Evolutionary conservation across 2,888 invertebrate species (phyloP).

Genomic region (Gonocerus acuteangulatus): DNA sequence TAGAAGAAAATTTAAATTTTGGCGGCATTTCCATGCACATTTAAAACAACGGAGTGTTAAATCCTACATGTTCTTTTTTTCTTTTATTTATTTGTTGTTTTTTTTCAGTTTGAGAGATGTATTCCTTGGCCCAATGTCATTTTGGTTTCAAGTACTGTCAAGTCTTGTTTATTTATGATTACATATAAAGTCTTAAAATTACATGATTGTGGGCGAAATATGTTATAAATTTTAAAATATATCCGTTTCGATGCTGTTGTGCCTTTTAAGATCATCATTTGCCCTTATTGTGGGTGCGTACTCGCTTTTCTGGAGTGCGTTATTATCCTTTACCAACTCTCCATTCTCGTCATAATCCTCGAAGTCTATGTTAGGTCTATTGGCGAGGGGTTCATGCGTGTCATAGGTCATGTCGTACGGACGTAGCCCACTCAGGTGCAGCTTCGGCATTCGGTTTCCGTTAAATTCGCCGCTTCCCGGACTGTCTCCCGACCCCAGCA

Average conservation of each 20-base stretch:
- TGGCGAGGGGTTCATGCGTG: constrained; percentile 74
- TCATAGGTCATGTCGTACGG: constrained; percentile 71
- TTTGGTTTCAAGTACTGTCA: too few relatives aligned
- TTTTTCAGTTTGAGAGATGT: too few relatives aligned
- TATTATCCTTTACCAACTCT: constrained; percentile 48
- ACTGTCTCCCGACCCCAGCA: constrained; percentile 5
- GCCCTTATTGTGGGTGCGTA: constrained; percentile 6
- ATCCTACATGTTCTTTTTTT: too few relatives aligned
- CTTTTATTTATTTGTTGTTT: too few relatives aligned
- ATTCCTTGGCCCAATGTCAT: too few relatives aligned
- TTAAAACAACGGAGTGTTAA: too few relatives aligned
- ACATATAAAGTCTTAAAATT: too few relatives aligned
- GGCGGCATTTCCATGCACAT: too few relatives aligned
- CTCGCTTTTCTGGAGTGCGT: neutral
- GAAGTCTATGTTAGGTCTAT: constrained; percentile 63
- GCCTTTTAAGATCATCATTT: constrained; percentile 10
- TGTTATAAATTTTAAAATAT: too few relatives aligned
- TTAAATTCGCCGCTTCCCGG: constrained; percentile 48
- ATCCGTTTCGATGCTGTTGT: constrained; percentile 33
- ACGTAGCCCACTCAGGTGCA: neutral
- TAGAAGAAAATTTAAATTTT: too few relatives aligned
- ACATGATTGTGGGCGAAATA: too few relatives aligned
- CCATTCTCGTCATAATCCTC: constrained; percentile 74
- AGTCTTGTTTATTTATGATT: too few relatives aligned
- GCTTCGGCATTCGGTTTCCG: neutral